Base-by-base conservation (phyloP, 2,113 vertebrate genomes). In the Barnardius zonarius region DNA sequence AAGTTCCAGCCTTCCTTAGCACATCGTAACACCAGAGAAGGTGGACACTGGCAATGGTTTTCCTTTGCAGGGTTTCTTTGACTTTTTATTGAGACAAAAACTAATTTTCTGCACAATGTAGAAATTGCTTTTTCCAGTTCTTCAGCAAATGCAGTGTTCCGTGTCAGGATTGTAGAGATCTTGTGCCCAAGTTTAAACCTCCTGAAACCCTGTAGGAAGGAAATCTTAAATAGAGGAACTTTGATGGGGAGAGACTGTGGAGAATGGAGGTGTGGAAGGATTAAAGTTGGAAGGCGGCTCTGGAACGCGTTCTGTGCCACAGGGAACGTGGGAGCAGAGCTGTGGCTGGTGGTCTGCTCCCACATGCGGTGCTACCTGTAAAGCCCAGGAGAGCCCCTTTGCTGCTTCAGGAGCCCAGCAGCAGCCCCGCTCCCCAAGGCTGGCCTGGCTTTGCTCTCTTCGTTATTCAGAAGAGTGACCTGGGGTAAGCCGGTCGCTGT, bases 301-400 rank as follows among this genome's bases (percentile, higher is more conserved):
- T 82, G 0, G 0, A 13, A 18, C 16, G 6, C 30, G 9, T 18
- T 41, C 25, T 66, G 35, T 52, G n/a, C 13, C 49, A 5, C 28
- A n/a, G 89, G 43, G 11, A 44, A 13, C 15, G 10, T 0, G 5
- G 41, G 30, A 86, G 64, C 30, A 25, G 7, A 44, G 63, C 69
- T 72, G 46, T 8, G 25, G 11, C 3, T 72, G 51, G 17, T 72
- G 33, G 4, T 33, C n/a, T 78, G 1, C 24, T 55, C 44, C 30
- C 54, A 31, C 25, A 20, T 18, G 17, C 0, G 24, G 7, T 22
- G 28, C 73, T 25, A 10, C 37, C 74, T 61, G 39, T 27, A 33
- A 54, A 84, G 18, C 15, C n/a, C 57, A 24, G 57, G 57, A 24
- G 33, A 3, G 2, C 19, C 22, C 30, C 27, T 43, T 27, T 70